These are phyloP conservation scores for Papio anubis DNA, from an alignment of 2,113 vertebrate species.

Conservation along the genomic window DNA sequence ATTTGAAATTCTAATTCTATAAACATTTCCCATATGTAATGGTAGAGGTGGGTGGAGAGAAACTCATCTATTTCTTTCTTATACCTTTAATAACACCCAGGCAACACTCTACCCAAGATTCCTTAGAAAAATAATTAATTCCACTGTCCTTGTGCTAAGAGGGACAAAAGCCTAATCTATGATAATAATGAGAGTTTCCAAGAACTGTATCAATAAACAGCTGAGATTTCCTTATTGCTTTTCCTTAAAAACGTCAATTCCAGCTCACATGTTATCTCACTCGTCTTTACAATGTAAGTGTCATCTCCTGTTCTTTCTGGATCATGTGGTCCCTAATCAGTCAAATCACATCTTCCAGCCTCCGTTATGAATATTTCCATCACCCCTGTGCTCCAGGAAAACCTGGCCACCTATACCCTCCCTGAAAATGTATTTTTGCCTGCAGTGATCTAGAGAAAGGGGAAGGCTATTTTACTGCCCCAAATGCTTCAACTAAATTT, in stretches of 20 bases:
- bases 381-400: not conserved
- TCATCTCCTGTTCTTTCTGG: not conserved
- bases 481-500: not conserved
- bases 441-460: too few species aligned
- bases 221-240: not conserved
- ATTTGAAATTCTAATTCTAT: not conserved
- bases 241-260: not conserved
- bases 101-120: not conserved
- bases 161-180: not conserved
- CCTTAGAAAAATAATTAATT: not conserved
- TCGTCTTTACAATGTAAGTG: not conserved
- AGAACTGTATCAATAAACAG: not conserved
- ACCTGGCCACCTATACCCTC: not conserved
- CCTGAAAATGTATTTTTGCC: too few species aligned
- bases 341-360: not conserved
- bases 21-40: not conserved
- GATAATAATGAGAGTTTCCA: not conserved
- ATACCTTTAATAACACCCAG: not conserved
- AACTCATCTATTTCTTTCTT: not conserved
- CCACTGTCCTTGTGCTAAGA: not conserved
- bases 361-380: not conserved
- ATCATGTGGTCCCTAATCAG: not conserved
- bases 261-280: not conserved
- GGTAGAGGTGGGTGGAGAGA: not conserved
- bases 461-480: not conserved